Conservation (phyloP, 53 echinoderm and acorn worm species). For the Pentamera pediparva region DNA sequence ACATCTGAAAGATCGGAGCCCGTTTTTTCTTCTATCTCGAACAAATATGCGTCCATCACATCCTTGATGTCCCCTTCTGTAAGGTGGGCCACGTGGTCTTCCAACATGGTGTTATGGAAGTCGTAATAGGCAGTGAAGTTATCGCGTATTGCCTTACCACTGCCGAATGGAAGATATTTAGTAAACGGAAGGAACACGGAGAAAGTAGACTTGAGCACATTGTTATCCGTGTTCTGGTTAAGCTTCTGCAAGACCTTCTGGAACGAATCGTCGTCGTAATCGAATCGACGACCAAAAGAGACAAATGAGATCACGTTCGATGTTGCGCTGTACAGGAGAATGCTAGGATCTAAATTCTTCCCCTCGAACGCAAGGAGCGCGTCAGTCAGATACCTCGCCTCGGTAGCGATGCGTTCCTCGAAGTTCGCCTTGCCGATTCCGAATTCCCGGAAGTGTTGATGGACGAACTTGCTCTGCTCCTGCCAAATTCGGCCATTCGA, state of each 20-base stretch:
- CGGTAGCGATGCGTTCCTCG: not conserved
- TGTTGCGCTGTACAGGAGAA: not conserved
- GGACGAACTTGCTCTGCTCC: conserved; percentile 19
- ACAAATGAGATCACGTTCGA: conserved; percentile 19
- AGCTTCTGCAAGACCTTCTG: not conserved
- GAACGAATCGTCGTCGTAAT: conserved; percentile 21
- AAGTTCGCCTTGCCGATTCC: conserved; percentile 7
- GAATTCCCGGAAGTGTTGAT: conserved; percentile 16
- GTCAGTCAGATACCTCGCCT: not conserved
- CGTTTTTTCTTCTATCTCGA: not conserved
- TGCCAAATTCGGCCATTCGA: conserved; percentile 1
- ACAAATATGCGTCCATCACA: not conserved
- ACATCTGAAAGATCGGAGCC: not conserved
- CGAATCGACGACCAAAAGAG: conserved; percentile 1
- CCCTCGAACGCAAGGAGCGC: not conserved
- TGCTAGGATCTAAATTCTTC: not conserved
- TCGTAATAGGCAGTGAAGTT: not conserved
- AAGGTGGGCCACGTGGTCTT: not conserved
- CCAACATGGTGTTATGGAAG: not conserved
- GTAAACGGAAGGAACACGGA: conserved; percentile 3
- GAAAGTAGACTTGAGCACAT: not conserved
- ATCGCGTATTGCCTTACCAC: not conserved
- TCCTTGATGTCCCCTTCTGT: not conserved
- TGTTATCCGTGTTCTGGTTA: not conserved
- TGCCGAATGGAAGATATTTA: not conserved